Base-by-base conservation (phyloP, 2,888 invertebrate genomes). In the Exocentrus adspersus region DNA sequence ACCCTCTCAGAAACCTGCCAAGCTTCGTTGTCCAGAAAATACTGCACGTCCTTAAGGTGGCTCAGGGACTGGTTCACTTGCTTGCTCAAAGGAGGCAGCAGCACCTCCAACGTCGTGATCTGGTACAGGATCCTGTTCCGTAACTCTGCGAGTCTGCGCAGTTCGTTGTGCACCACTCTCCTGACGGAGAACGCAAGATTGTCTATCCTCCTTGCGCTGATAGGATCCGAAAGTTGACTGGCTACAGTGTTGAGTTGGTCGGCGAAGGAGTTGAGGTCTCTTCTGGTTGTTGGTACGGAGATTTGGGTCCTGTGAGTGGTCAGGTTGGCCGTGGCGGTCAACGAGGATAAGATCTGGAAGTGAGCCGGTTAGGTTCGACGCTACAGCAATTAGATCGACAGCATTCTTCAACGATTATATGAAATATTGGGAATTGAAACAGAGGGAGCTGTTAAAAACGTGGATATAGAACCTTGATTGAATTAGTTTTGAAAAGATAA, bases 41-140 rank as follows among this genome's bases (percentile, higher is more conserved):
- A 89, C 79, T 93, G 92, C 48, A 92, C 89, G n/a, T 88, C 90
- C 74, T 89, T 90, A 70, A 93, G 86, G 77, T 92, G 91, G 60
- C 88, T 88, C 4, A 92, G 82, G 0, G 91, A 90, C 72, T 90
- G 90, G 79, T 92, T 91, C 3, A 89, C 84, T 82, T 90, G 90
- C 65, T 87, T 87, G 68, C 89, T 88, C 74, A 92, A 87, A 0
- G 93, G 92, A 72, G 87, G 86, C 70, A 91, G 79, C 73, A 92
- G 89, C 5, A 93, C 84, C 75, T 93, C 93, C 50, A 93, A 77
- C 28, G 90, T 89, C 0, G 93, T 92, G 72, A 93, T 81, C 78
- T 90, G 91, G 80, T 90, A 93, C 3, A 93, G 87, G 61, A 93
- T 85, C 67, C 89, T 89, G 58, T 92, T 90, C 79, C 90, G 86